Evolutionary conservation across 2,113 vertebrate genomes (phyloP).

Genomic region (Papio anubis): DNA sequence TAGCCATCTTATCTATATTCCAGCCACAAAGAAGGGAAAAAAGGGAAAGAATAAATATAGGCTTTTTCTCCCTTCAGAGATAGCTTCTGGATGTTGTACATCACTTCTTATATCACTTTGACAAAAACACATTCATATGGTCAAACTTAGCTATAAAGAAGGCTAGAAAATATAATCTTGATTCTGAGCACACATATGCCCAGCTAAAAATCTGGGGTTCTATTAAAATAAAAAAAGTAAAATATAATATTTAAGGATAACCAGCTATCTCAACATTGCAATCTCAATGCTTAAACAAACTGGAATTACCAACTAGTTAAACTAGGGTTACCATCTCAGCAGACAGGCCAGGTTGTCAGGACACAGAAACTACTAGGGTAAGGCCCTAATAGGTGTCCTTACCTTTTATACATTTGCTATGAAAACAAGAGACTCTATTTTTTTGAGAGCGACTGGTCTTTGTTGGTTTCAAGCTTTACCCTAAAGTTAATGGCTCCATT

Average conservation of each 20-base stretch:
- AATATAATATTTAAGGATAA: neutral
- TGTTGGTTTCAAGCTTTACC: neutral
- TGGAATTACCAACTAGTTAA: neutral
- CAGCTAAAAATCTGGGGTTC: neutral
- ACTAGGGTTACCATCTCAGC: neutral
- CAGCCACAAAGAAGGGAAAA: neutral
- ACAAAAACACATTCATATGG: neutral
- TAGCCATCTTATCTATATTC: neutral
- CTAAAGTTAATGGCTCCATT: neutral
- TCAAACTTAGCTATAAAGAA: conserved; percentile 18
- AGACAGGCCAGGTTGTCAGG: neutral
- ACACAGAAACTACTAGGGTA: neutral
- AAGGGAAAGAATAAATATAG: neutral
- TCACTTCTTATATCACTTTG: neutral
- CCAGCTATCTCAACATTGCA: neutral
- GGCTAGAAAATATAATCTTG: neutral
- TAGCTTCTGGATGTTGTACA: neutral
- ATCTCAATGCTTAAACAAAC: neutral
- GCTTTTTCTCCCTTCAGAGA: neutral
- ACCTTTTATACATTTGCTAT: neutral
- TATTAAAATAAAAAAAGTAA: neutral
- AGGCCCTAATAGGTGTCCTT: neutral
- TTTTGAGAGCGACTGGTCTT: neutral
- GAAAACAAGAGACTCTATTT: neutral
- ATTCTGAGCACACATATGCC: neutral